Evolutionary conservation across 1,140 invertebrate species (phyloP).

Genomic region (Euwallacea similis): DNA sequence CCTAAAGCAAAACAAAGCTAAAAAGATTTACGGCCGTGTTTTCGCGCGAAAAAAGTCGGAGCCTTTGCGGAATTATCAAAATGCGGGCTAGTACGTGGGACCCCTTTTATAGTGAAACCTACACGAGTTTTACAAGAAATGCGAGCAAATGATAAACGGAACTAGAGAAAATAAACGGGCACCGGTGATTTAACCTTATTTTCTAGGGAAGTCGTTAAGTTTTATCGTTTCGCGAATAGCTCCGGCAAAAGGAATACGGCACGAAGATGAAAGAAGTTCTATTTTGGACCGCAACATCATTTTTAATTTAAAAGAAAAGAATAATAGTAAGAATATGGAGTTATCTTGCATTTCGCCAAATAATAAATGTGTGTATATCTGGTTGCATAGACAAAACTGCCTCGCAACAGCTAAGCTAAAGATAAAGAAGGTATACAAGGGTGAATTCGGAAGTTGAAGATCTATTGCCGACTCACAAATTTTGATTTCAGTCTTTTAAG

Average conservation of each 20-base stretch:
- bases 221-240: not conserved
- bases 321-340: too few species aligned
- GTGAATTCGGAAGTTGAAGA: too few species aligned
- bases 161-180: not conserved
- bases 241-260: not conserved
- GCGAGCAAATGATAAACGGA: not conserved
- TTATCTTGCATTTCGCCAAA: too few species aligned
- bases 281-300: not conserved
- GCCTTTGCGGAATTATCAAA: not conserved
- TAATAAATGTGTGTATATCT: too few species aligned
- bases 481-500: too few species aligned
- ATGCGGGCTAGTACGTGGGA: not conserved
- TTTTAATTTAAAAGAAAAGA: too few species aligned
- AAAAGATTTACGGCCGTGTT: not conserved
- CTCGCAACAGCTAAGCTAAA: too few species aligned
- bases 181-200: not conserved
- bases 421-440: too few species aligned
- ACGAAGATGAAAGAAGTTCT: not conserved
- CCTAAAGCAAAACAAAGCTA: not conserved
- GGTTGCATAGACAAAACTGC: too few species aligned
- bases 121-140: not conserved
- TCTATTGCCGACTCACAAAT: too few species aligned
- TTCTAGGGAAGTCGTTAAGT: constrained; percentile 4
- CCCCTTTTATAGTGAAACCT: constrained; percentile 1
- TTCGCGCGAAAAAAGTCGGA: not conserved